These are phyloP conservation scores for Hylyphantes graminicola DNA, from an alignment of 1,140 invertebrate genomes.

Conservation along the genomic window DNA sequence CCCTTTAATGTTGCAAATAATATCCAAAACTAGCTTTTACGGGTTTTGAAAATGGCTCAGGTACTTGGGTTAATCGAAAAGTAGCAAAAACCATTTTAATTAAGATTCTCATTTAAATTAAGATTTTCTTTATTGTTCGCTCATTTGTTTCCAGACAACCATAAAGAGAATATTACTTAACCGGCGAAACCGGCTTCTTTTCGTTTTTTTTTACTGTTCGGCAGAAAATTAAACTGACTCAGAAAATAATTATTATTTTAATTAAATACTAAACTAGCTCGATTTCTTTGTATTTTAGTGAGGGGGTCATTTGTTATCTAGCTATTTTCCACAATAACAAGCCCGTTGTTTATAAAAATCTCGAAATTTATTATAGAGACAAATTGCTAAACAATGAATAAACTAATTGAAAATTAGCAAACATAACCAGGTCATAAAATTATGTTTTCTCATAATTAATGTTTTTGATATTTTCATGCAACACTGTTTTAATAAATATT, in stretches of 20 bases:
- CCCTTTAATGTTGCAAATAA: too few species aligned
- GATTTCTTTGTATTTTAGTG: not conserved
- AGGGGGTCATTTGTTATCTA: constrained; percentile 22
- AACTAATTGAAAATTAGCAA: too few species aligned
- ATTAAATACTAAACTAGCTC: constrained; percentile 29
- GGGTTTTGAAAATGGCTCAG: too few species aligned
- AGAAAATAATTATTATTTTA: constrained; percentile 51
- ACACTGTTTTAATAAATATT: too few species aligned
- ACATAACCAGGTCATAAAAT: too few species aligned
- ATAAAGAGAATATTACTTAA: not conserved
- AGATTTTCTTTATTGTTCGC: constrained; percentile 3
- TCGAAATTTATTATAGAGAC: not conserved
- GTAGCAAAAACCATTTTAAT: constrained; percentile 21
- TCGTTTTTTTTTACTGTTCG: not conserved
- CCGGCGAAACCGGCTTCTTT: not conserved
- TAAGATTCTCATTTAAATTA: constrained; percentile 51
- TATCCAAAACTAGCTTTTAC: too few species aligned
- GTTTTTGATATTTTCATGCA: too few species aligned
- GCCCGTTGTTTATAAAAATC: not conserved
- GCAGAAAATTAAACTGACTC: constrained; percentile 11
- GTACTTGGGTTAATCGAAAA: too few species aligned
- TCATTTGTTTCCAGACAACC: not conserved
- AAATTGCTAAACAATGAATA: too few species aligned
- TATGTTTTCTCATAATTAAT: too few species aligned
- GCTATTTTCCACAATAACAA: constrained; percentile 36